Base-by-base conservation (phyloP, 2,113 vertebrate genomes). In the Hippolais icterina region DNA sequence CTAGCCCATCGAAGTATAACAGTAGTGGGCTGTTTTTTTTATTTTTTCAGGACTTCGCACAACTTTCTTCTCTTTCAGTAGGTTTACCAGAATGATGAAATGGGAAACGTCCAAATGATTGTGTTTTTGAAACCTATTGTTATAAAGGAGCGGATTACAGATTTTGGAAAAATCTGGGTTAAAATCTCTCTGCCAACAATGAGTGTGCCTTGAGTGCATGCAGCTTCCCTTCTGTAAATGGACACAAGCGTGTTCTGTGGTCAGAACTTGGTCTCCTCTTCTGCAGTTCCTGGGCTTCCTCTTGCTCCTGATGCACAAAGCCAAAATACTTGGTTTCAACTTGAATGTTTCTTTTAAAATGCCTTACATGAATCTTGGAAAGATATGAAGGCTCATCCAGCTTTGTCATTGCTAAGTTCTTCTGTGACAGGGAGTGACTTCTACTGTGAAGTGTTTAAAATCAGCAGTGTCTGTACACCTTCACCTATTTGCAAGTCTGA, bases 71-170 rank as follows among this genome's bases (percentile, higher is more conserved):
- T 80, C 64, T 90, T 92, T 90, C 75, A 92, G 39, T 25, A 46
- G 68, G 31, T 88, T 96, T 95, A 90, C 83, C 80, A 90, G 76
- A 63, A 86, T 28, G 42, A 83, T 90, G 75, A 86, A 86, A 80
- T 44, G 56, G 82, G 85, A 94, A 94, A 92, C 68, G 47, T 81
- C 72, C 64, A 82, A 87, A 88, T 27, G 44, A 49, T 4, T 61
- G 41, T 23, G 41, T 60, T 87, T 90, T 82, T 53, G 42, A 89
- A 81, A 44, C 53, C 41, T 66, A 3, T 75, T 86, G 47, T 90
- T 95, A 37, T 49, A 61, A 54, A 78, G 57, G 28, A 81, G 20
- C 16, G 57, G 50, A 71, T 84, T 90, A 56, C 9, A 93, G 76
- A 81, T 93, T 90, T 94, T 87, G 39, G 60, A 81, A 85, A 80